Base-by-base conservation (phyloP, 2,113 vertebrate genomes). In the Zosterops hypoxanthus region DNA sequence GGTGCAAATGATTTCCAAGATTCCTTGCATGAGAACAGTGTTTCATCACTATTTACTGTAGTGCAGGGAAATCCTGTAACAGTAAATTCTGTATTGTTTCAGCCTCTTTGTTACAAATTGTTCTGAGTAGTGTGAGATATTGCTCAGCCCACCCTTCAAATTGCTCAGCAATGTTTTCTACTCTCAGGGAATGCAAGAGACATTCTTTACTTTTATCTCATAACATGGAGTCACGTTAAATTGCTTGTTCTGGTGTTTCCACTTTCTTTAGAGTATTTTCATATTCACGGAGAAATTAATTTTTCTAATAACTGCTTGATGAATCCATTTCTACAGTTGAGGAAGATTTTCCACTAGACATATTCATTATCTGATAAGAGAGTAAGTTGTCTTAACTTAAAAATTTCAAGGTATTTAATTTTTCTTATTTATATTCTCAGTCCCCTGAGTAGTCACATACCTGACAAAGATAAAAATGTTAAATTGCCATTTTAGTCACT, bases 341-440 rank as follows among this genome's bases (percentile, higher is more conserved):
- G 24, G 41, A 88, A 86, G 49, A 86, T 52, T 39, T 93, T 75
- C 68, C 65, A 78, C 65, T 71, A 71, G 56, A 96, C 82, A 83
- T 65, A 94, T 79, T 88, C 34, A 93, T 95, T 93, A 95, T 88
- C 77, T 93, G 86, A 78, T 94, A 94, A 92, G 42, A 90, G 24
- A 94, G 12, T 39, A 89, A 85, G 47, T 60, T 88, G 42, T 93
- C 55, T 72, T 70, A 82, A 83, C 34, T 87, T 69, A 46, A 80
- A 90, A 79, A 88, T 86, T 91, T 94, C 64, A 94, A 93, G 61
- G 72, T 88, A 90, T 92, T 96, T 95, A 68, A 81, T 84, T 95
- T 92, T 82, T 82, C 66, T 82, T 95, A 88, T 94, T 95, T 92
- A 85, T 86, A 82, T 65, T 94, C 92, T 86, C 68, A 83, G 59